Base-by-base conservation (phyloP, 2,797 vertebrate species). In the Silurus lanzhouensis region DNA sequence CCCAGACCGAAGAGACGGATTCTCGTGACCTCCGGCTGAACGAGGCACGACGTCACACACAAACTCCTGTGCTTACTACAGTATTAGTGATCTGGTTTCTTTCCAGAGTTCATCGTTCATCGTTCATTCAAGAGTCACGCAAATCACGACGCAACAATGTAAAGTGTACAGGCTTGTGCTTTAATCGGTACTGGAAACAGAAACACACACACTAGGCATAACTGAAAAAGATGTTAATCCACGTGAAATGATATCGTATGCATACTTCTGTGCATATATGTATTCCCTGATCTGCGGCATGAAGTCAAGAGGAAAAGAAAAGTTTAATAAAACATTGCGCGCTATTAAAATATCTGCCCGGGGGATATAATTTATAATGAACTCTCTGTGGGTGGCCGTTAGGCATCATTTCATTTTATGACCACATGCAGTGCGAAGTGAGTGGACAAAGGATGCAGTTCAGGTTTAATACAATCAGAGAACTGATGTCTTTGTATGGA, bases 1-100 rank as follows among this genome's bases (percentile, higher is more conserved):
- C 89, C 83, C 78, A 82, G 79, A 82, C 76, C 68, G 82, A 82
- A 79, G 78, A 85, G 84, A 84, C 80, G 84, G 88, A 87, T 84
- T 72, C 22, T 78, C 58, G 44, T 31, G 60, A 64, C 38, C 68
- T 70, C 68, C 13, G 38, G 38, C 63, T 48, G 58, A 83, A 57
- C 6, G 55, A 60, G 67, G 38, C 68, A 61, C 67, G 31, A 64
- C 44, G 19, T 5, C 57, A 58, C 57, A 6, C 15, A 46, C 77
- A 79, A 12, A 44, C 77, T 17, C 48, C 10, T n/a, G 57, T n/a
- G 25, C 19, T 60, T 60, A 19, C 58, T 60, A 15, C 27, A 44
- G 75, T 10, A 22, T 22, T 44, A 13, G 4, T 61, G 5, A 48
- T 60, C 60, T 44, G 5, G 63, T 48, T 48, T 64, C 58, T n/a